A percentile compares a stretch with the other conserved stretches of the same genome.
These are phyloP conservation scores for Caenorhabditis sp. DNA, from an alignment of 2,888 invertebrate species.

Conservation along the genomic window DNA sequence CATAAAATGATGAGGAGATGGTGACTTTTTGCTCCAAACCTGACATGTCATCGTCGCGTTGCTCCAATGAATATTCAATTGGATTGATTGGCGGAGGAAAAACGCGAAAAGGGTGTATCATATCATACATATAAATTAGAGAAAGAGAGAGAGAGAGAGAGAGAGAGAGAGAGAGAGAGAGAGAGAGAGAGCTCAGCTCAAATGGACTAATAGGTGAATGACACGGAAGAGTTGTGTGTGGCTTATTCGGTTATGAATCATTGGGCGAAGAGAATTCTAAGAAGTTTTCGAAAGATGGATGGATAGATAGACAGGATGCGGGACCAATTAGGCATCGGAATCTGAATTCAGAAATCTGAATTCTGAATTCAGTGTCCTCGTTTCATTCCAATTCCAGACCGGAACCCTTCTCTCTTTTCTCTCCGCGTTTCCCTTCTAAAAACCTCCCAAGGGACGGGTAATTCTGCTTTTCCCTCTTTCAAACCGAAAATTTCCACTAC, in stretches of 20 bases:
- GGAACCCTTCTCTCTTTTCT: no score
- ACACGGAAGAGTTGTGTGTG: not conserved
- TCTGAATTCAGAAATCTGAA: not conserved
- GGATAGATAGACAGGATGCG: constrained; percentile 1
- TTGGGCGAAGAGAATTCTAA: not conserved
- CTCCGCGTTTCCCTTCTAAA: no score
- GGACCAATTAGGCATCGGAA: not conserved
- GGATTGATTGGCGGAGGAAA: no score
- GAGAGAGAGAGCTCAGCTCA: no score
- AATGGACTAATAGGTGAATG: not conserved
- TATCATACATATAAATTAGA: constrained; percentile 3
- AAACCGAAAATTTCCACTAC: constrained; percentile 36
- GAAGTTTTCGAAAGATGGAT: not conserved
- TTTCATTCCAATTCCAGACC: not conserved
- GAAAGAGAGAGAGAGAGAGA: no score
- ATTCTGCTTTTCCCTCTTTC: no score
- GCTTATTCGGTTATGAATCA: not conserved
- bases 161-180: no score
- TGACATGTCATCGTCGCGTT: not conserved
- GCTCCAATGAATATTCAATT: constrained; percentile 1
- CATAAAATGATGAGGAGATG: constrained; percentile 4
- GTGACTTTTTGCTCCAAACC: no score
- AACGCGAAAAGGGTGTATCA: not conserved
- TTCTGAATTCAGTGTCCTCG: not conserved
- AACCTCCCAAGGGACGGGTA: constrained; percentile 35